Base-by-base conservation (phyloP, 2,888 invertebrate genomes). In the Tenthredo scrophulariae region DNA sequence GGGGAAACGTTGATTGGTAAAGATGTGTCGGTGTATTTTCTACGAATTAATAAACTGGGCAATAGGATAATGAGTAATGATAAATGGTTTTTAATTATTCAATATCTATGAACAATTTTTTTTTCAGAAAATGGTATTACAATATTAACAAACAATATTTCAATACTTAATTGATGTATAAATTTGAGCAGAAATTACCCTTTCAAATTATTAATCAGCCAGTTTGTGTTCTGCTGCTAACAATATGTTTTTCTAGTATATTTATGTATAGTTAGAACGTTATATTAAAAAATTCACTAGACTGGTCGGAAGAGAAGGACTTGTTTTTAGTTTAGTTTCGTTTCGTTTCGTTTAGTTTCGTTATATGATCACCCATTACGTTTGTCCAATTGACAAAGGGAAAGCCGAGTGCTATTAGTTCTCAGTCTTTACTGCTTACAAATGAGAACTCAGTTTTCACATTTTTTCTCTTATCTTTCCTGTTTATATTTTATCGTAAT, bases 121-220 rank as follows among this genome's bases (percentile, higher is more conserved):
- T 90, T 62, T 26, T 65, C 26, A 84, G 90, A 91, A 92, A 91
- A 89, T 90, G 89, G 90, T 88, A 86, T 88, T 88, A 85, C 87
- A 88, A 82, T 43, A 67, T 82, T 82, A 67, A 67, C 67, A 82
- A 82, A 65, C n/a, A 46, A 70, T 67, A 29, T 89, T 88, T 89
- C 87, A 4, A 88, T 87, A 86, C 87, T 82, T 80, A 80, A 80
- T 62, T 80, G 26, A 80, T 54, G 54, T 67, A 67, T 67, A 29
- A 67, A 18, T 54, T 91, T 91, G 91, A 91, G 91, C 91, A 88
- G 85, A 85, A 89, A 88, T 79, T 88, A 72, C 72, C 72, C 72
- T 72, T 72, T 86, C 77, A 65, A 84, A 65, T 86, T 84, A 84
- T 80, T 75, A 33, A 83, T 86, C 58, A 65, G 80, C 67, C 46